Percentiles rank a stretch among this genome's conserved stretches.
Evolutionary conservation across 1,140 invertebrate species (phyloP).

Genomic region (Macrobrachium nipponense): DNA sequence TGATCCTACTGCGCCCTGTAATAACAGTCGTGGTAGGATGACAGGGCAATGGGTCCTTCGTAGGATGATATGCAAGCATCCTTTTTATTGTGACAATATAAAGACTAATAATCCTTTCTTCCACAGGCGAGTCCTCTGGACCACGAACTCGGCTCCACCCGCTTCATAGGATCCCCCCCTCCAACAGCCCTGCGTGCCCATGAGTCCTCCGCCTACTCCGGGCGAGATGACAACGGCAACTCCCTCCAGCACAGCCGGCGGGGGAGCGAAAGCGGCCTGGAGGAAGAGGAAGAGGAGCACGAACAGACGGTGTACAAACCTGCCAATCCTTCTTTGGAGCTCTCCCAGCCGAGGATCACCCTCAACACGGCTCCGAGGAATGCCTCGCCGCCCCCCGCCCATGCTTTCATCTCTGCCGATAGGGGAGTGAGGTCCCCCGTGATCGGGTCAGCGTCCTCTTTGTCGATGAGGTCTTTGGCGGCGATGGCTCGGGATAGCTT

Average conservation of each 20-base stretch:
- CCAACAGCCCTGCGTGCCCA: constrained; percentile 30
- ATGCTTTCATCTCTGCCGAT: constrained; percentile 46
- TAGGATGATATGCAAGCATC: too few species aligned
- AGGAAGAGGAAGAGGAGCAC: constrained; percentile 32
- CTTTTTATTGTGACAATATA: too few species aligned
- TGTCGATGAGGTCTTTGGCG: constrained; percentile 26
- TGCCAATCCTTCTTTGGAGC: constrained; percentile 30
- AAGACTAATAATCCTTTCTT: neutral
- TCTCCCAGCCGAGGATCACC: constrained; percentile 46
- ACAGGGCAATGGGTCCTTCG: too few species aligned
- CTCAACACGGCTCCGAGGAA: constrained; percentile 41
- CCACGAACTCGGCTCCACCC: constrained; percentile 9
- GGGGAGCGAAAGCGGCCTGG: constrained; percentile 15
- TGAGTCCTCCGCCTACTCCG: neutral
- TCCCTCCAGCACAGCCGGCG: neutral
- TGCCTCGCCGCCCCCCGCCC: constrained; percentile 31
- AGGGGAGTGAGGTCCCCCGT: neutral
- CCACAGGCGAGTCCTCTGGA: constrained; percentile 46
- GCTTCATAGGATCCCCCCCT: constrained; percentile 51
- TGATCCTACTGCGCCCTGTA: too few species aligned
- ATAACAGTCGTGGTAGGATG: too few species aligned
- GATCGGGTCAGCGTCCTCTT: constrained; percentile 2
- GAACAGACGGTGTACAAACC: constrained; percentile 44
- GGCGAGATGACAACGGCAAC: constrained; percentile 27
- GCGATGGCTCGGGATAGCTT: constrained; percentile 8